phyloP scores from a whole-genome alignment of 2,888 invertebrate species.

The Lasioglossum lativentre region DNA sequence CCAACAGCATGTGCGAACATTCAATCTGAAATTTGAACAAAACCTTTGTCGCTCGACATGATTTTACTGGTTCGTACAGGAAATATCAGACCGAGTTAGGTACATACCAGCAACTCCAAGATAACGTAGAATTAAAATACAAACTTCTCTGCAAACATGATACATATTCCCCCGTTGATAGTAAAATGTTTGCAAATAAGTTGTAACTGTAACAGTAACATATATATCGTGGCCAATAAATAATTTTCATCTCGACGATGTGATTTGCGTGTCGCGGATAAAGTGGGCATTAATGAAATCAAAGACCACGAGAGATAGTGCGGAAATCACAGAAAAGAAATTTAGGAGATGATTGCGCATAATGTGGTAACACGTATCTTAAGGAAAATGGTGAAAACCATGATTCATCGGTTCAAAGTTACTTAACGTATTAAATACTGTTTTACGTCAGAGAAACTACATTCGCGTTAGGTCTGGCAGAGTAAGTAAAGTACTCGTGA shows the following conservation, averaged over 20 bases:
- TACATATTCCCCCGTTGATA: conserved; percentile 20
- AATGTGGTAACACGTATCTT: conserved; percentile 35
- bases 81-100: conserved; percentile 62
- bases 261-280: conserved; percentile 26
- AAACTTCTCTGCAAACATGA: conserved; percentile 59
- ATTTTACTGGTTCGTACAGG: conserved; percentile 61
- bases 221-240: conserved; percentile 28
- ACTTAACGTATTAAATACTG: conserved; percentile 20
- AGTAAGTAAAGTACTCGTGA: conserved; percentile 29
- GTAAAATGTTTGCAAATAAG: conserved; percentile 50
- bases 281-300: conserved; percentile 10
- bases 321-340: background rate
- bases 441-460: background rate
- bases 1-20: background rate
- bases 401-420: conserved; percentile 22
- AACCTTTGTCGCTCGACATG: conserved; percentile 24
- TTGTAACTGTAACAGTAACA: conserved; percentile 34
- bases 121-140: conserved; percentile 54
- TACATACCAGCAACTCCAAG: conserved; percentile 42
- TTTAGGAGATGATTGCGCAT: conserved; percentile 7
- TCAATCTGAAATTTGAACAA: background rate
- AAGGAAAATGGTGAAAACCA: conserved; percentile 14
- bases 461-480: background rate
- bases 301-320: conserved; percentile 11
- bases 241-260: conserved; percentile 24